Conservation (phyloP, 2,888 invertebrate species). For the Timema cristinae region DNA sequence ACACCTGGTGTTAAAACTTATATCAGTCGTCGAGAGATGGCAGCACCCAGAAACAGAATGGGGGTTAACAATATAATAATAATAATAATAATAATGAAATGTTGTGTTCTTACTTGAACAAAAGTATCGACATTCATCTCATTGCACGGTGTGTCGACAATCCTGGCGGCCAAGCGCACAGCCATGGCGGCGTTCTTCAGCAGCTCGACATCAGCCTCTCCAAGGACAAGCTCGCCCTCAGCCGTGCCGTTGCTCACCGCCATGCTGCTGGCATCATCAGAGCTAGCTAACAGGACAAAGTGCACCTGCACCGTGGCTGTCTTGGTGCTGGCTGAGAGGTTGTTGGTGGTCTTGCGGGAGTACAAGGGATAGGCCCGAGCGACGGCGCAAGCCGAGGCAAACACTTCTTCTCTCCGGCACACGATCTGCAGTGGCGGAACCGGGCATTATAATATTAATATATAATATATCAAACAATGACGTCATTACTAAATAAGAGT, state of each 20-base stretch:
- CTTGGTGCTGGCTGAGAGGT: conserved; percentile 22
- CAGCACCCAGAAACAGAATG: too few relatives aligned
- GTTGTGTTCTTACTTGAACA: conserved; percentile 55
- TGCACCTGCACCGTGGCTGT: conserved; percentile 50
- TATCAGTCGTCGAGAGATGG: too few relatives aligned
- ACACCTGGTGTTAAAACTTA: too few relatives aligned
- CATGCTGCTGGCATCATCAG: conserved; percentile 19
- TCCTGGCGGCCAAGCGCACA: conserved; percentile 69
- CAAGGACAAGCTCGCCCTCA: conserved; percentile 39
- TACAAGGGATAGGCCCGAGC: conserved; percentile 77
- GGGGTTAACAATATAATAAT: too few relatives aligned
- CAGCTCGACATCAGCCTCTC: conserved; percentile 51
- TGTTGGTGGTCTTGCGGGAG: conserved; percentile 50
- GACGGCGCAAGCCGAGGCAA: conserved; percentile 76
- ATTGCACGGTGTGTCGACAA: conserved; percentile 82
- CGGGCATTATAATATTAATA: too few relatives aligned
- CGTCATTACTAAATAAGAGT: too few relatives aligned
- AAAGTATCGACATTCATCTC: conserved; percentile 79
- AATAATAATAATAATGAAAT: too few relatives aligned
- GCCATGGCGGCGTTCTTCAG: conserved; percentile 58
- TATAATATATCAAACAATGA: too few relatives aligned
- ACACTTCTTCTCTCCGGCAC: conserved; percentile 70
- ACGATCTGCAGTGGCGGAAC: conserved; percentile 53
- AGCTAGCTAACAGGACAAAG: conserved; percentile 47
- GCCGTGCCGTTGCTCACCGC: conserved; percentile 33